A percentile compares a stretch with the other conserved stretches of the same genome.
phyloP scores from a whole-genome alignment of 2,888 invertebrate species.

The Drosophila subquinaria region DNA sequence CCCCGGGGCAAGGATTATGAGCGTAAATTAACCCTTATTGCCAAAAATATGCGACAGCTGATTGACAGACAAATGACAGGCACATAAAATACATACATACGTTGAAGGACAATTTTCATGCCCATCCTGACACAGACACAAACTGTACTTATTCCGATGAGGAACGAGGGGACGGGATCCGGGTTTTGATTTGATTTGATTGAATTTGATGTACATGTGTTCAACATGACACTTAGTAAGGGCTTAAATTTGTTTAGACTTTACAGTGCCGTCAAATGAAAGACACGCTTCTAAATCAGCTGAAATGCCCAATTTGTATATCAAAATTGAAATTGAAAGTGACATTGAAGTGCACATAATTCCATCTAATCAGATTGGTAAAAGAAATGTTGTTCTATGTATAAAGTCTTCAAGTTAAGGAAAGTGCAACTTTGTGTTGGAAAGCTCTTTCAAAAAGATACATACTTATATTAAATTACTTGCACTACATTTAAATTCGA shows the following conservation, averaged over 20 bases:
- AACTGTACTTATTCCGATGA: constrained; percentile 38
- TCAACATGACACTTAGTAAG: constrained; percentile 76
- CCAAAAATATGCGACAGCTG: constrained; percentile 79
- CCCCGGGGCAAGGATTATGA: constrained; percentile 72
- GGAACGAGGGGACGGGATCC: constrained; percentile 12
- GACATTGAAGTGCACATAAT: constrained; percentile 34
- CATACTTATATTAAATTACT: not conserved
- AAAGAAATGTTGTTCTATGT: not conserved
- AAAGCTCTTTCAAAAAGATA: too few relatives aligned
- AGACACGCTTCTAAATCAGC: constrained; percentile 19
- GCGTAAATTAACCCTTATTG: constrained; percentile 82
- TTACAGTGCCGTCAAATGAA: constrained; percentile 38
- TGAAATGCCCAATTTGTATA: constrained; percentile 31
- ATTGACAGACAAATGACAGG: constrained; percentile 80
- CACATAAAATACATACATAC: constrained; percentile 61
- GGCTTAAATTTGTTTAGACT: constrained; percentile 71
- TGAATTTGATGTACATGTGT: constrained; percentile 76
- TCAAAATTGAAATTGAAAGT: constrained; percentile 55
- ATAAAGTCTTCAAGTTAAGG: not conserved
- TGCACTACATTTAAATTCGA: too few relatives aligned
- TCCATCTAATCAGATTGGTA: not conserved
- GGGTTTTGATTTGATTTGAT: constrained; percentile 65
- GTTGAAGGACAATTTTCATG: constrained; percentile 16
- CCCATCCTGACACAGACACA: constrained; percentile 18
- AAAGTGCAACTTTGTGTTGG: not conserved